Percentiles rank a stretch among this genome's conserved stretches.
Evolutionary conservation across 2,797 vertebrate genomes (phyloP).

Genomic region (Protosalanx chinensis): DNA sequence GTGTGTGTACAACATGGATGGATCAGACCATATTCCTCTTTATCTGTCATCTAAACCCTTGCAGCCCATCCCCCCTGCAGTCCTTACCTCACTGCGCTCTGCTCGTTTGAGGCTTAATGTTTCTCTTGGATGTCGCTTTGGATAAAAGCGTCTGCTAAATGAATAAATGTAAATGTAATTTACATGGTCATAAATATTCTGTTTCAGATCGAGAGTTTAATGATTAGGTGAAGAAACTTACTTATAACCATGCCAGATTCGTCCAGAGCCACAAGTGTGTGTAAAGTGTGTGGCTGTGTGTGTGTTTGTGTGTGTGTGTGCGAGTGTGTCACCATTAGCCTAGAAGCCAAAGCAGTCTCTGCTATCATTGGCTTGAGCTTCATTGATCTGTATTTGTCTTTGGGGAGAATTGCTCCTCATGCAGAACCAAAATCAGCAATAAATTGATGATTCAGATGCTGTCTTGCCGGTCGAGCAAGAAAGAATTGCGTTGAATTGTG

Average conservation of each 20-base stretch:
- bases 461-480: slow-evolving; percentile 28
- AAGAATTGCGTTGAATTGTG: not conserved
- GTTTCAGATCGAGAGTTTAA: slow-evolving; percentile 37
- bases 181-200: slow-evolving; percentile 36
- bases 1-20: slow-evolving; percentile 2
- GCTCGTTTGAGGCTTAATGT: slow-evolving; percentile 12
- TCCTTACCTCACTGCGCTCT: slow-evolving; percentile 23
- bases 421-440: slow-evolving; percentile 33
- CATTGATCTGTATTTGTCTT: slow-evolving; percentile 37
- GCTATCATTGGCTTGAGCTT: slow-evolving; percentile 39
- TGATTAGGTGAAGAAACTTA: slow-evolving; percentile 29
- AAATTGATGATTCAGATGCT: slow-evolving; percentile 35
- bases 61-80: slow-evolving; percentile 1
- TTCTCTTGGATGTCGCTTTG: not conserved
- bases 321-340: slow-evolving; percentile 18
- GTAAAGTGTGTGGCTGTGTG: slow-evolving; percentile 1
- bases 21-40: not conserved
- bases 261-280: slow-evolving; percentile 16
- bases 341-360: slow-evolving; percentile 36
- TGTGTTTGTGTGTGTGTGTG: slow-evolving; percentile 8
- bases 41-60: not conserved
- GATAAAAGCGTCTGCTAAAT: no score
- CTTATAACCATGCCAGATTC: slow-evolving; percentile 28
- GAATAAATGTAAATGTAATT: no score
- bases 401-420: slow-evolving; percentile 24